Base-by-base conservation (phyloP, 1,140 invertebrate species). In the Bombyx mandarina region DNA sequence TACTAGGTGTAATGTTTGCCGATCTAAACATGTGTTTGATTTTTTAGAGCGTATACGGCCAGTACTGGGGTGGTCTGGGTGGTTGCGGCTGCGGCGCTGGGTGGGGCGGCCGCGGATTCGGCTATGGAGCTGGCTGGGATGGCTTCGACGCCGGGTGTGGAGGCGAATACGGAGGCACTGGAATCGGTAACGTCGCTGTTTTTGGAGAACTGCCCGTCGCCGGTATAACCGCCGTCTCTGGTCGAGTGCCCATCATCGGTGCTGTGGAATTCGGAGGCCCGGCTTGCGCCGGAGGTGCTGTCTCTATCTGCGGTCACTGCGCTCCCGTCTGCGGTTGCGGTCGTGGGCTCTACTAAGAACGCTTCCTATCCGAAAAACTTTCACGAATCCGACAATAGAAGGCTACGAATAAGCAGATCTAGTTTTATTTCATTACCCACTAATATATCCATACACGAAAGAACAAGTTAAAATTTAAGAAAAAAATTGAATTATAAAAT, bases 201-300 rank as follows among this genome's bases (percentile, higher is more conserved):
- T 58, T 62, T 9, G 77, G 77, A 4, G 75, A 79, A 52, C 66
- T 79, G 57, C 75, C 75, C 22, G 77, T 79, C 6, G 50, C 61
- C 47, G 61, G 61, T 53, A 63, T 50, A 42, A 63, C 61, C 3
- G 57, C 54, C 12, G 26, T 63, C 45, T 45, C 54, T 10, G 61
- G 61, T 10, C 53, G 59, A 10, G 61, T 63, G 26, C 61, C 61
- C 3, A 59, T 63, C 45, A 52, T 52, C 22, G 61, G 61, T 6
- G 45, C 57, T 45, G 54, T 63, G 2, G 50, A 52, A 6, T 62
- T 58, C 49, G 48, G 42, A 48, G 57, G 61, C 2, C 47, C 44
- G 9, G 35, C 57, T 3, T 43, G 48, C 3, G 61, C 57, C 3
- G 57, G 46, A 47, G 61, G 61, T 45, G 52, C 44, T 9, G 61